phyloP scores from a whole-genome alignment of 1,140 invertebrate genomes.

The Pristionchus pacificus region DNA sequence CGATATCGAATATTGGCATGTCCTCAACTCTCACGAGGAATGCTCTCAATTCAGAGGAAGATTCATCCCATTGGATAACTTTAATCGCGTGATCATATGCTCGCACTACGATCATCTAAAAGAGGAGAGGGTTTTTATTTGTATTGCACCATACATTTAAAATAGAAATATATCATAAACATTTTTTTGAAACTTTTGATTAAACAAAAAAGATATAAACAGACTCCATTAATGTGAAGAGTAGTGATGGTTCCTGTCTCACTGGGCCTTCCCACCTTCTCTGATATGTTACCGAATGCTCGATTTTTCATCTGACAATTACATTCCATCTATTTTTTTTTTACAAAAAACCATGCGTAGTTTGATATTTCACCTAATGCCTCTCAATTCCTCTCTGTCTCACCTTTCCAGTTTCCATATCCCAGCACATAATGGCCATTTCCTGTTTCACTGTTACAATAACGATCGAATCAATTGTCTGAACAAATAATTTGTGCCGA shows the following conservation, averaged over 20 bases:
- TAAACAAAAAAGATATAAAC: background rate
- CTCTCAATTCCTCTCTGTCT: no score
- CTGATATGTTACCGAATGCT: constrained; percentile 91
- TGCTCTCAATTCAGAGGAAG: background rate
- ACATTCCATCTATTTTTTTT: no score
- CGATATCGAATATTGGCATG: constrained; percentile 2
- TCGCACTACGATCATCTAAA: constrained; percentile 19
- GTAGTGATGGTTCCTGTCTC: constrained; percentile 83
- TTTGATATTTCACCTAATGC: no score
- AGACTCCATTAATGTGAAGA: constrained; percentile 85
- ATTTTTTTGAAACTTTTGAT: no score
- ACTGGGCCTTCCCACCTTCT: constrained; percentile 66
- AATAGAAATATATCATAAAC: no score
- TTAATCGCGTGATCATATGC: constrained; percentile 5
- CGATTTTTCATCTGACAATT: constrained; percentile 61
- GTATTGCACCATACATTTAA: no score
- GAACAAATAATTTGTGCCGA: constrained; percentile 42
- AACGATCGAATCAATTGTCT: constrained; percentile 75
- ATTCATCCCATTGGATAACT: constrained; percentile 10
- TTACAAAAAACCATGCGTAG: no score
- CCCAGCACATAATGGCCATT: constrained; percentile 81
- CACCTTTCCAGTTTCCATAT: constrained; percentile 76
- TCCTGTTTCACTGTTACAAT: constrained; percentile 73
- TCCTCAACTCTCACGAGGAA: constrained; percentile 2
- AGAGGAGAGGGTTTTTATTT: constrained; percentile 7